A percentile compares a stretch with the other conserved stretches of the same genome.
Conservation (phyloP, 2,888 invertebrate genomes). For the Meteorus colon region DNA sequence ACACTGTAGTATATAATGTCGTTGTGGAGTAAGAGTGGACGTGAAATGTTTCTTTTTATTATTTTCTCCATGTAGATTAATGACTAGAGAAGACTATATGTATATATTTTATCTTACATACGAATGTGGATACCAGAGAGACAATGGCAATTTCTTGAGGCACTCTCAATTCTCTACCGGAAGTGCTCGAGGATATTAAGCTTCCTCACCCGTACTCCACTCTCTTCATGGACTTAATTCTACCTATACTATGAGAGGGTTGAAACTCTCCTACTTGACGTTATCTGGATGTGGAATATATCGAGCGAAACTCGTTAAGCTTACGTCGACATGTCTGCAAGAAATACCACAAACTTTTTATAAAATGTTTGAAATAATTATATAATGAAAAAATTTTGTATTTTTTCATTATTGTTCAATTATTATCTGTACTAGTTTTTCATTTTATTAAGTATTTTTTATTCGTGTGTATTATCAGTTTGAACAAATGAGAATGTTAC, state of each 20-base stretch:
- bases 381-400: too few species aligned
- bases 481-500: too few species aligned
- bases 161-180: slow-evolving; percentile 18
- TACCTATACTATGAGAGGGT: neutral
- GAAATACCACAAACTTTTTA: neutral
- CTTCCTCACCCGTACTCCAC: neutral
- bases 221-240: slow-evolving; percentile 3
- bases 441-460: too few species aligned
- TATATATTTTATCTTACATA: neutral
- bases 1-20: neutral
- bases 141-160: slow-evolving; percentile 26
- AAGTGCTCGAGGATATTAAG: slow-evolving; percentile 29
- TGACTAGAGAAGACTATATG: neutral
- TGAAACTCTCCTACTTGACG: slow-evolving; percentile 17
- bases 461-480: too few species aligned
- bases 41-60: slow-evolving; percentile 5
- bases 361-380: neutral
- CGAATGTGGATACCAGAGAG: slow-evolving; percentile 13
- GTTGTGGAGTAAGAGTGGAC: neutral
- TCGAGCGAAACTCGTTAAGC: slow-evolving; percentile 23
- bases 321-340: neutral
- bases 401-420: too few species aligned
- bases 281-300: slow-evolving; percentile 28
- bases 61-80: slow-evolving; percentile 15
- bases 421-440: too few species aligned